phyloP scores from a whole-genome alignment of 2,797 vertebrate species.

The Bradypus variegatus region DNA sequence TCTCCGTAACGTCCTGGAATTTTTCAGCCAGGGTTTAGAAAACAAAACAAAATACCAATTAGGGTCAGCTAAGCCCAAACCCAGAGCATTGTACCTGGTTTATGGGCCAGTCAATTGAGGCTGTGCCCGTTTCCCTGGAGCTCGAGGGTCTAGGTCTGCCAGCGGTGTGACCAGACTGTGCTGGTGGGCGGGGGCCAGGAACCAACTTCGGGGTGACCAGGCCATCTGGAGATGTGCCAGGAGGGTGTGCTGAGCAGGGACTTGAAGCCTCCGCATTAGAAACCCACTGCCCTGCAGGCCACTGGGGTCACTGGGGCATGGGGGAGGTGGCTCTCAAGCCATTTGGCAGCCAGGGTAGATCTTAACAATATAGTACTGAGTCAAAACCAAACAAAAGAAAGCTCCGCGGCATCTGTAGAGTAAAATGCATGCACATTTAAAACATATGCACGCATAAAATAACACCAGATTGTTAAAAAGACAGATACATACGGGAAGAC shows the following conservation, averaged over 20 bases:
- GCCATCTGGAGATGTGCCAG: not conserved
- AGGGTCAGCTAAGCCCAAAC: not conserved
- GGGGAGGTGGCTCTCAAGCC: not conserved
- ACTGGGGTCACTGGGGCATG: not conserved
- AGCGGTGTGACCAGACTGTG: not conserved
- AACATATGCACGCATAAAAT: not conserved
- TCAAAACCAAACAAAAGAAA: not conserved
- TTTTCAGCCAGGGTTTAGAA: not conserved
- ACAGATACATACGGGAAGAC: not conserved
- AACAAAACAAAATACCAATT: not conserved
- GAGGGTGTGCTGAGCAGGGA: too few relatives aligned
- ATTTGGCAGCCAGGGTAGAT: not conserved
- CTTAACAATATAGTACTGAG: not conserved
- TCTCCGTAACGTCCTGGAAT: slow-evolving; percentile 3
- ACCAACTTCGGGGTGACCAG: not conserved
- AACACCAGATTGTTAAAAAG: not conserved
- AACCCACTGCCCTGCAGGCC: not conserved
- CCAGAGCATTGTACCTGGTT: not conserved
- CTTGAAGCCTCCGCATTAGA: not conserved
- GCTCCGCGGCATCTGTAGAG: not conserved
- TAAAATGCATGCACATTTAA: not conserved
- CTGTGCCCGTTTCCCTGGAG: not conserved
- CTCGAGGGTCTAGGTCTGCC: not conserved
- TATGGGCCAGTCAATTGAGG: not conserved
- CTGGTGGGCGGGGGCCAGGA: not conserved